Base-by-base conservation (phyloP, 2,888 invertebrate genomes). In the Timema cristinae region DNA sequence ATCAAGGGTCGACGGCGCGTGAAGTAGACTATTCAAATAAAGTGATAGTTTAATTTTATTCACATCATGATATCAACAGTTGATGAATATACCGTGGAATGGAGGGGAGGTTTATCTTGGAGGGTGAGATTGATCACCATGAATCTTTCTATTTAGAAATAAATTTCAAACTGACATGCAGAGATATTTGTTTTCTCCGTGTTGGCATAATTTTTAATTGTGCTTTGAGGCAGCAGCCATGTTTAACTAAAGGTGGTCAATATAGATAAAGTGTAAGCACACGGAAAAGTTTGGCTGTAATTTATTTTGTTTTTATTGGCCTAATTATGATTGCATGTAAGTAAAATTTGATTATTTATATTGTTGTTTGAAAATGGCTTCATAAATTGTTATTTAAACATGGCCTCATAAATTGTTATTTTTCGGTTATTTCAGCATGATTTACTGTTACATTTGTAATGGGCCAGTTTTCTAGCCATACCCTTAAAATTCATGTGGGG, bases 401-500 rank as follows among this genome's bases (percentile, higher is more conserved):
- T 13, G n/a, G 56, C 56, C 8, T 15, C 8, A 8, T 56, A 15
- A 11, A 15, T 56, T 7, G 16, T 11, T 16, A 56, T 11, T 56
- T 56, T 56, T 15, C 1, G 1, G 56, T 56, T 56, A 56, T 13
- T 56, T 56, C 8, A 56, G 56, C 56, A 6, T 56, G 8, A 56
- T 56, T 56, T 56, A 56, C n/a, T 15, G 16, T 56, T 56, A 15
- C 9, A 15, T 56, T 56, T 56, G 56, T 6, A 56, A 56, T 56
- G 56, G 56, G 5, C 7, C 56, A 56, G 56, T 56, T 56, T 56
- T 56, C 56, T 56, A 13, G 16, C 56, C 56, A 56, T 56, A 56
- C 4, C 56, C 56, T 56, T 16, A 56, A 56, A 7, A 8, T 4
- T 56, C 0, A 11, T 8, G n/a, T 56, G 13, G 56, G 56, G 8